These are phyloP conservation scores for Patiria miniata DNA, from an alignment of 35 echinoderm and acorn worm species.

Conservation along the genomic window DNA sequence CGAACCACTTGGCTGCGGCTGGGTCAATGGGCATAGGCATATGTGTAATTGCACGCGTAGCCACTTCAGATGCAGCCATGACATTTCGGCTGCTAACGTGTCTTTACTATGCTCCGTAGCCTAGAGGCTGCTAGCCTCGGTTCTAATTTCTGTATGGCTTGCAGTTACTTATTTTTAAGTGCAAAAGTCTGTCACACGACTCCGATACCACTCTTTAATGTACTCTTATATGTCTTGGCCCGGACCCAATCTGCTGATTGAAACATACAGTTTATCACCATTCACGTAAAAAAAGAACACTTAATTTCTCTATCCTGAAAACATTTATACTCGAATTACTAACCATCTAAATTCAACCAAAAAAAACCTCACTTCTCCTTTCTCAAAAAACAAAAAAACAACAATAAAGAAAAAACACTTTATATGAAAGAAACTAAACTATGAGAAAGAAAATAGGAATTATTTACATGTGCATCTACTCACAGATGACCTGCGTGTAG, in stretches of 20 bases:
- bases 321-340: neutral
- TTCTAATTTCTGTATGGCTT: too few relatives aligned
- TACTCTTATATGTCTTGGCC: neutral
- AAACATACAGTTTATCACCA: neutral
- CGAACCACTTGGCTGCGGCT: too few relatives aligned
- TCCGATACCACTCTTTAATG: too few relatives aligned
- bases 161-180: too few relatives aligned
- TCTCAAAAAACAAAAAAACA: neutral
- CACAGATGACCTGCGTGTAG: neutral
- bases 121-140: too few relatives aligned
- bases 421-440: conserved; percentile 5
- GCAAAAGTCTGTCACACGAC: too few relatives aligned
- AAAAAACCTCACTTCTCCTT: neutral
- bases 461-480: conserved; percentile 8
- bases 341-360: too few relatives aligned
- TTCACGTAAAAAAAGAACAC: neutral
- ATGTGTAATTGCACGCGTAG: too few relatives aligned
- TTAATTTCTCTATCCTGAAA: neutral
- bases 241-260: neutral
- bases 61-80: too few relatives aligned
- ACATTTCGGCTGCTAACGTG: too few relatives aligned
- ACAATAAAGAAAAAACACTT: neutral
- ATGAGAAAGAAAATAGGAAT: neutral
- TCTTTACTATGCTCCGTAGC: too few relatives aligned
- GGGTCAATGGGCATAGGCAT: too few relatives aligned